A percentile compares a stretch with the other conserved stretches of the same genome.
Conservation (phyloP, 2,113 vertebrate genomes). For the Puffinus mauretanicus region DNA sequence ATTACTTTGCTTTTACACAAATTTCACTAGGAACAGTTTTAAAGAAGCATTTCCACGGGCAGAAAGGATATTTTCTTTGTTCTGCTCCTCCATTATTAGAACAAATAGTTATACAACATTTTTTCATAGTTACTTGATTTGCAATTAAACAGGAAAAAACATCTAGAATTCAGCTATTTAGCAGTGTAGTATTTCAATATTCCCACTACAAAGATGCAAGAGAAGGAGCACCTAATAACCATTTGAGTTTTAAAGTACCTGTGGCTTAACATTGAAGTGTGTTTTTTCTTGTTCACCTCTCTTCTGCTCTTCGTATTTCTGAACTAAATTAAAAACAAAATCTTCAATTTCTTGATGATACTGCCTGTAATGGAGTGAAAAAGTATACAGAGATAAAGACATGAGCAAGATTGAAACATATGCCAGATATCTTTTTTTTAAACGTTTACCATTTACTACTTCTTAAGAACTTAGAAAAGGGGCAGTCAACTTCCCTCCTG, state of each 20-base stretch:
- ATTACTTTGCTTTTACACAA: background rate
- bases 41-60: background rate
- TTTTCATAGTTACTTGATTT: background rate
- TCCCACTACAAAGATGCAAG: background rate
- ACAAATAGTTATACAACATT: background rate
- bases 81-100: background rate
- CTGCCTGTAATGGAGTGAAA: constrained; percentile 71
- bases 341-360: constrained; percentile 97
- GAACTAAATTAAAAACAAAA: constrained; percentile 83
- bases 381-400: background rate
- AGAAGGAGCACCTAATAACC: background rate
- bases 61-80: background rate
- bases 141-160: background rate
- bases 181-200: background rate
- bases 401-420: background rate
- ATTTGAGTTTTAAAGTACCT: constrained; percentile 75
- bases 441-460: background rate
- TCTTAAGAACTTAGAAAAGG: background rate
- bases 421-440: background rate
- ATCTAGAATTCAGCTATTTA: background rate
- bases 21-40: background rate
- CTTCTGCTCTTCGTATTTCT: constrained; percentile 82
- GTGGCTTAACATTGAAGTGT: constrained; percentile 82
- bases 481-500: background rate
- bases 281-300: constrained; percentile 76